These are phyloP conservation scores for rabbit (Oryctolagus cuniculus) DNA, from an alignment of 2,113 vertebrate species.

Conservation along the genomic window mOryCun1.1 NC_091453.1:25807001-25807500, in stretches of 20 bases:
- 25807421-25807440: too few species aligned
- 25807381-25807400: too few species aligned
- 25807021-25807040: not conserved
- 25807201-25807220: slow-evolving; percentile 64
- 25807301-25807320: too few species aligned
- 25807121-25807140: too few species aligned
- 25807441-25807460: too few species aligned
- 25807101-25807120: rapidly evolving
- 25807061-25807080: not conserved
- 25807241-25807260: not conserved
- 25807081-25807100: not conserved
- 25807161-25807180: slow-evolving; percentile 26
- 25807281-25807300: not conserved
- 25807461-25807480: too few species aligned
- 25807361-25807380: too few species aligned
- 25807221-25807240: not conserved
- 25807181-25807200: slow-evolving; percentile 34
- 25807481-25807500: too few species aligned
- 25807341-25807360: too few species aligned
- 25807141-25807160: slow-evolving; percentile 45
- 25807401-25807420: too few species aligned
- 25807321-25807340: too few species aligned
- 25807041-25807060: slow-evolving; percentile 10
- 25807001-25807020: not conserved
- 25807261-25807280: not conserved